phyloP scores from a whole-genome alignment of 23 tunicate species.

The Oikopleura dioica region DNA sequence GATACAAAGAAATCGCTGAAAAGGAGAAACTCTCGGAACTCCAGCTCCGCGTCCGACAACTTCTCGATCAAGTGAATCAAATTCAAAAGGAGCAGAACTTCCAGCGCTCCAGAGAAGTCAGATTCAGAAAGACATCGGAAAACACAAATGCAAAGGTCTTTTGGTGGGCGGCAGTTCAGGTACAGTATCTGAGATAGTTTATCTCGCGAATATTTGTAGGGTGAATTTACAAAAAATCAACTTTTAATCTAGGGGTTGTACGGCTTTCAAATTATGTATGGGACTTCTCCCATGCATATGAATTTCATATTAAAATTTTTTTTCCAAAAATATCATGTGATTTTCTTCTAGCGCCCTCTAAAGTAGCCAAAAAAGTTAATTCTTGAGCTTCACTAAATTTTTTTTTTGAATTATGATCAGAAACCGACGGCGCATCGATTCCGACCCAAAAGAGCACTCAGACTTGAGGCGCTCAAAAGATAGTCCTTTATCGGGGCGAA shows the following conservation, averaged over 20 bases:
- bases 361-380: too few species aligned
- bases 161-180: slow-evolving; percentile 84
- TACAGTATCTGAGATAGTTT: too few species aligned
- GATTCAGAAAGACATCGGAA: slow-evolving; percentile 61
- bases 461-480: too few species aligned
- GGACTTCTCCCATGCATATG: not conserved
- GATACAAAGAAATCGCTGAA: slow-evolving; percentile 48
- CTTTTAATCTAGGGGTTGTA: not conserved
- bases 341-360: not conserved
- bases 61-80: slow-evolving; percentile 73
- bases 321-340: not conserved
- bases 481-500: too few species aligned
- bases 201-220: too few species aligned
- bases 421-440: too few species aligned
- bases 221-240: too few species aligned
- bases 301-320: not conserved
- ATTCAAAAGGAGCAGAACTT: slow-evolving; percentile 92
- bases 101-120: slow-evolving; percentile 50
- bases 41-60: slow-evolving; percentile 67
- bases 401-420: too few species aligned
- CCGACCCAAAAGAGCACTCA: too few species aligned
- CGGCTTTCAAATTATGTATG: not conserved
- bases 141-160: slow-evolving; percentile 52
- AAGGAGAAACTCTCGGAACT: slow-evolving; percentile 69
- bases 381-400: too few species aligned